Evolutionary conservation across 2,888 invertebrate species (phyloP).

Genomic region (Crocallis elinguaria): DNA sequence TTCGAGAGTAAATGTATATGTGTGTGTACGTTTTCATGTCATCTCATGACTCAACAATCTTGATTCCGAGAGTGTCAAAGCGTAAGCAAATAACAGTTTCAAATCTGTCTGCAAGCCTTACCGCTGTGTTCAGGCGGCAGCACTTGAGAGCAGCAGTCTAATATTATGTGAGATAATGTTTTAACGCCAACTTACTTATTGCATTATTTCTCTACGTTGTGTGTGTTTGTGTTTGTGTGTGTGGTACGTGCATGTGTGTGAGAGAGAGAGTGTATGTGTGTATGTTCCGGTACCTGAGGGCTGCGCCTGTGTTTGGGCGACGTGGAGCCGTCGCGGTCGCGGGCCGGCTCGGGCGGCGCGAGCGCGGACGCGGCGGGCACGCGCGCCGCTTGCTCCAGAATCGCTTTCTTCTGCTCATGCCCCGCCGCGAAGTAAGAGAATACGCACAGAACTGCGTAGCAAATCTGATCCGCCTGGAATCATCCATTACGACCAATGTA

Average conservation of each 20-base stretch:
- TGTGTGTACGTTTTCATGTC: too few species aligned
- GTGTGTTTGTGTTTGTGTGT: too few species aligned
- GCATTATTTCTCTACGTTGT: too few species aligned
- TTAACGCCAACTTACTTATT: too few species aligned
- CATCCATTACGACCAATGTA: background rate
- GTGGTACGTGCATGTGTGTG: too few species aligned
- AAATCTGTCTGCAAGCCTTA: too few species aligned
- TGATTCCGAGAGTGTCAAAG: too few species aligned
- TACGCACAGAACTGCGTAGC: slow-evolving; percentile 99
- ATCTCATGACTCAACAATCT: too few species aligned
- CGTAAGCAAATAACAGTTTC: too few species aligned
- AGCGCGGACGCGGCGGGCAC: slow-evolving; percentile 53
- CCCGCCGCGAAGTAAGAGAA: slow-evolving; percentile 99
- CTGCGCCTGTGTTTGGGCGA: slow-evolving; percentile 33
- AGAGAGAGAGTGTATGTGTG: background rate
- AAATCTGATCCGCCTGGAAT: slow-evolving; percentile 98
- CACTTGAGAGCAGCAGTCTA: too few species aligned
- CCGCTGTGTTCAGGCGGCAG: too few species aligned
- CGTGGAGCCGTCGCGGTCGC: slow-evolving; percentile 19
- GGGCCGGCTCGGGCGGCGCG: slow-evolving; percentile 30
- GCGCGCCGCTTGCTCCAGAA: slow-evolving; percentile 77
- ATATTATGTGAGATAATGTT: too few species aligned
- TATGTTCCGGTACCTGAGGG: slow-evolving; percentile 48
- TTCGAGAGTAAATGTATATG: background rate
- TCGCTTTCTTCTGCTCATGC: slow-evolving; percentile 88